phyloP scores from a whole-genome alignment of 2,113 vertebrate species.

The Scopus umbretta region DNA sequence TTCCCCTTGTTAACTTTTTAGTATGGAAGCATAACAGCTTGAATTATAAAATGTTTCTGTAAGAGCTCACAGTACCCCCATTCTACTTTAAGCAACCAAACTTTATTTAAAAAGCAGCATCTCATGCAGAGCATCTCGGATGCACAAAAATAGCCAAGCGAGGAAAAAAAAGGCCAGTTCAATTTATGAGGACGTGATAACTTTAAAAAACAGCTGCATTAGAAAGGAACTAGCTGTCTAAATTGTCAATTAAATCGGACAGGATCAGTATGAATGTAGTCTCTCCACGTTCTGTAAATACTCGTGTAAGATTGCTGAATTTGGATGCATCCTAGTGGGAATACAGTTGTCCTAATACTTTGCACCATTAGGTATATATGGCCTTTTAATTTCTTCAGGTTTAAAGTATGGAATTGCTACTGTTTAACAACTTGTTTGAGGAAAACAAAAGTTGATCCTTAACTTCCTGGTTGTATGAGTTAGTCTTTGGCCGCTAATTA shows the following conservation, averaged over 20 bases:
- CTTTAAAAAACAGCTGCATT: constrained; percentile 27
- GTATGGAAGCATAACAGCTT: constrained; percentile 15
- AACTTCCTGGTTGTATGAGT: background rate
- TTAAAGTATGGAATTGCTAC: background rate
- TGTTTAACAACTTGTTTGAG: background rate
- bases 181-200: constrained; percentile 9
- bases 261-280: background rate
- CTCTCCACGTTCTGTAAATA: background rate
- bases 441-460: background rate
- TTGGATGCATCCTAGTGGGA: background rate
- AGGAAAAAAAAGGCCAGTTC: constrained; percentile 33
- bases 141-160: constrained; percentile 16
- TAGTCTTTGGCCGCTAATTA: background rate
- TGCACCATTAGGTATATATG: background rate
- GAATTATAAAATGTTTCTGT: constrained; percentile 54
- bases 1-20: constrained; percentile 60
- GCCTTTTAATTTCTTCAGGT: background rate
- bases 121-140: constrained; percentile 33
- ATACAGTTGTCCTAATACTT: background rate
- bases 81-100: constrained; percentile 41
- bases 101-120: constrained; percentile 33
- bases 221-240: constrained; percentile 17
- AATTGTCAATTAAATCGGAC: constrained; percentile 22
- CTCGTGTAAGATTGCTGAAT: background rate
- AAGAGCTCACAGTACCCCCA: background rate